These are phyloP conservation scores for Protomyctophum bolini DNA, from an alignment of 2,113 vertebrate species.

Conservation along the genomic window DNA sequence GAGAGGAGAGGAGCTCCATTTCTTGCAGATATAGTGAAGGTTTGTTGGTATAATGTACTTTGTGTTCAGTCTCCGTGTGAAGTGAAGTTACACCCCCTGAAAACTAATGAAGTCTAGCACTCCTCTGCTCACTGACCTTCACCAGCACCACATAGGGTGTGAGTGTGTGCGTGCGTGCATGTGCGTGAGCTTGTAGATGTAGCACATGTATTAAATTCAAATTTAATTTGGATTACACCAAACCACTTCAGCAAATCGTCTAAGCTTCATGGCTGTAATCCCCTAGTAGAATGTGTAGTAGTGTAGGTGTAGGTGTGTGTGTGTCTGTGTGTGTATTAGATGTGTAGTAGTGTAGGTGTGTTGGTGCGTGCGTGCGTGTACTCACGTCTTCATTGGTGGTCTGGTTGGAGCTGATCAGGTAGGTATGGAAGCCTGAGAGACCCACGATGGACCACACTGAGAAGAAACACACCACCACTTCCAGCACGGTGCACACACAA, in stretches of 20 bases:
- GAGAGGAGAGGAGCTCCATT: too few relatives aligned
- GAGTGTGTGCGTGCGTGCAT: background rate
- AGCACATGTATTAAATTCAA: too few relatives aligned
- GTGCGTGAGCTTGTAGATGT: background rate
- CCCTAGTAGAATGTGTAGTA: background rate
- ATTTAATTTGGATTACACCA: too few relatives aligned
- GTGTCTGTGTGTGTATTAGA: background rate
- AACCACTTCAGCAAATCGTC: too few relatives aligned
- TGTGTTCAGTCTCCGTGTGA: too few relatives aligned
- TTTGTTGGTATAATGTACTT: too few relatives aligned
- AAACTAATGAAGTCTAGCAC: too few relatives aligned
- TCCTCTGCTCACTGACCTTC: background rate
- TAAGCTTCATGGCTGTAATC: too few relatives aligned
- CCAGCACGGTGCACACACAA: constrained; percentile 85
- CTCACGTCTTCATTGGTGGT: constrained; percentile 99
- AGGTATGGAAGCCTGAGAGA: constrained; percentile 97
- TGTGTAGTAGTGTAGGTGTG: background rate
- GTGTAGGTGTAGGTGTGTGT: background rate
- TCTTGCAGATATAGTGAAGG: too few relatives aligned
- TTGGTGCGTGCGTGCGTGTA: constrained; percentile 40
- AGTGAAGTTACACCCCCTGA: too few relatives aligned
- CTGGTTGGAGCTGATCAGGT: constrained; percentile 99
- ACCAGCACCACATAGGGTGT: background rate
- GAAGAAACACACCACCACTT: constrained; percentile 98
- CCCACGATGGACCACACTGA: constrained; percentile 98